Evolutionary conservation across 2,888 invertebrate species (phyloP), one percentile per base, ranked within the genome.

Genomic region (Acleris laterana): DNA sequence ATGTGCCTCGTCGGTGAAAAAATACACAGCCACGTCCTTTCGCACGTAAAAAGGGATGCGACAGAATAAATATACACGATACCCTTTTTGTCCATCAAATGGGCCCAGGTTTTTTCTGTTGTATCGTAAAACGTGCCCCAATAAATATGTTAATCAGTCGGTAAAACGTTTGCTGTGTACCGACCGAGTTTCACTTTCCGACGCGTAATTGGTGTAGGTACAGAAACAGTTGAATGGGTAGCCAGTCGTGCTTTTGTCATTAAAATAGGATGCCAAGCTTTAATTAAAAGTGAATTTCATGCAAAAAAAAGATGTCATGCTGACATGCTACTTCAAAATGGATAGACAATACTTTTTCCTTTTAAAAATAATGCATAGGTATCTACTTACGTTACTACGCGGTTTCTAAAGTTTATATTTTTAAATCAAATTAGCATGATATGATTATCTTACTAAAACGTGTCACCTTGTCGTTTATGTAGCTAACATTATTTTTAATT

Each of bases 71-170:
- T 93, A 93, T 89, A 93, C 91, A 89, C 80, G 78, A 77, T 90
- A 91, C 91, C 92, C 93, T 93, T 93, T 93, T 92, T 89, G 91
- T 91, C 90, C 90, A 90, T 92, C 89, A 91, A 92, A 93, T 88
- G 84, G 83, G 86, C 88, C 82, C 80, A 83, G 87, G 82, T 87
- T 90, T 91, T 88, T 92, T 89, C 83, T 83, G 84, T 76, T 86
- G 85, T 82, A 77, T 87, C 90, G 90, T 93, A 93, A 93, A 93
- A 90, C 90, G 89, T 88, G 93, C 89, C 89, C 93, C 92, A 93
- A 93, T 93, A 93, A 93, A 93, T 93, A 93, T 93, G 93, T 92
- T 92, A 93, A 93, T 92, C 84, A 88, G 88, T 79, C 74, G 80
- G 79, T 85, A 88, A 89, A 88, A 86, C 80, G 80, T 73, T 80